A percentile compares a stretch with the other conserved stretches of the same genome.
phyloP scores from a whole-genome alignment of 2,113 vertebrate genomes.

The Colossoma macropomum region DNA sequence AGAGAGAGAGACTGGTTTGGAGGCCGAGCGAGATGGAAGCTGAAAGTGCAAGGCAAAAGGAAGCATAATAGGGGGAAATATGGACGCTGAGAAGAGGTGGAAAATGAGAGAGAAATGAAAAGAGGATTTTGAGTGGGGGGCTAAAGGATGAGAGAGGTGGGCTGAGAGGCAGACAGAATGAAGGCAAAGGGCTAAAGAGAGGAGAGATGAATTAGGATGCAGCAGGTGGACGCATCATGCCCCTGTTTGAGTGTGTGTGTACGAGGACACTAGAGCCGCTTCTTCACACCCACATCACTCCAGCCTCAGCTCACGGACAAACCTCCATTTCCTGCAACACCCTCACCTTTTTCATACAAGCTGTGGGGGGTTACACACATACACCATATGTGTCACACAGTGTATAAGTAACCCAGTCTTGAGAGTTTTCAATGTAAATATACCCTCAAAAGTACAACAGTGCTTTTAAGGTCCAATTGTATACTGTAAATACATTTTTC shows the following conservation, averaged over 20 bases:
- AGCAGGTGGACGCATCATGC: not conserved
- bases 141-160: not conserved
- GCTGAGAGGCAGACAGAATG: not conserved
- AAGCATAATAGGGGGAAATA: not conserved
- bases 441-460: no score
- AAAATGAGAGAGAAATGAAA: not conserved
- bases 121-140: constrained; percentile 8
- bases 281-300: constrained; percentile 3
- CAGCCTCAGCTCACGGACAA: not conserved
- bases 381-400: no score
- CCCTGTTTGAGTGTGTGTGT: not conserved
- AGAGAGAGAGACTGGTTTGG: not conserved
- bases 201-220: not conserved
- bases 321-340: constrained; percentile 1
- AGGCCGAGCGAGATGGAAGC: not conserved
- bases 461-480: no score
- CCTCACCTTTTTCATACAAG: not conserved
- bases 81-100: no score
- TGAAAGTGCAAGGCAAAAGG: not conserved
- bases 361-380: no score
- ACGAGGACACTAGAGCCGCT: not conserved
- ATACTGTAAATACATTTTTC: no score
- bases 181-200: not conserved
- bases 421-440: no score
- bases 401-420: no score